These are phyloP conservation scores for Neoniphon sammara DNA, from an alignment of 2,797 vertebrate genomes.

Conservation along the genomic window DNA sequence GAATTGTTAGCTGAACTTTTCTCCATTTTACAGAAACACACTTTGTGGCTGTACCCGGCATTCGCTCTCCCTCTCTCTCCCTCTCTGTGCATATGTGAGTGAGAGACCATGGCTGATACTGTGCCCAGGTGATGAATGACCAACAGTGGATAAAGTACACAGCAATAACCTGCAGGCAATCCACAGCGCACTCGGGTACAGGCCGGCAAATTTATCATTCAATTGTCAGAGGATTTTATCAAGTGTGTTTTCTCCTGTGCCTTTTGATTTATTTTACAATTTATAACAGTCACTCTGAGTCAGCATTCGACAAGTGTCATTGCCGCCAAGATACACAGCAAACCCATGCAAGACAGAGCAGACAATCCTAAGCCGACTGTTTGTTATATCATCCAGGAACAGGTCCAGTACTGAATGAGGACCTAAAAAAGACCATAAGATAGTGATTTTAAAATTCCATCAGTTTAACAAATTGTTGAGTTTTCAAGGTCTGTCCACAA, in stretches of 20 bases:
- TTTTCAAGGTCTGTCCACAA: slow-evolving; percentile 33
- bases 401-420: slow-evolving; percentile 11
- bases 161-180: slow-evolving; percentile 85
- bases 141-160: slow-evolving; percentile 82
- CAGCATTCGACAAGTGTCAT: slow-evolving; percentile 70
- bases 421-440: slow-evolving; percentile 29
- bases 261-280: slow-evolving; percentile 83
- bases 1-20: slow-evolving; percentile 9
- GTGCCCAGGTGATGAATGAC: slow-evolving; percentile 82
- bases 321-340: slow-evolving; percentile 12
- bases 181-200: slow-evolving; percentile 68
- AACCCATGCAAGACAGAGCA: slow-evolving; percentile 14
- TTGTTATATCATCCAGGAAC: slow-evolving; percentile 6
- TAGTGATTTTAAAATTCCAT: slow-evolving; percentile 40
- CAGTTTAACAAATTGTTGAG: slow-evolving; percentile 42
- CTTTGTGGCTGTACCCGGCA: slow-evolving; percentile 20
- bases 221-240: slow-evolving; percentile 84
- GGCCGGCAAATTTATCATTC: slow-evolving; percentile 84
- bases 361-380: slow-evolving; percentile 9
- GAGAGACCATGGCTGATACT: slow-evolving; percentile 64
- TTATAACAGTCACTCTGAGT: slow-evolving; percentile 79
- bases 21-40: slow-evolving; percentile 14
- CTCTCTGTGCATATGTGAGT: slow-evolving; percentile 61
- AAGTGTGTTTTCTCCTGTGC: slow-evolving; percentile 77
- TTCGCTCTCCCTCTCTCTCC: background rate